Evolutionary conservation across 1,140 invertebrate species (phyloP).

Genomic region (Drosophila triauraria): DNA sequence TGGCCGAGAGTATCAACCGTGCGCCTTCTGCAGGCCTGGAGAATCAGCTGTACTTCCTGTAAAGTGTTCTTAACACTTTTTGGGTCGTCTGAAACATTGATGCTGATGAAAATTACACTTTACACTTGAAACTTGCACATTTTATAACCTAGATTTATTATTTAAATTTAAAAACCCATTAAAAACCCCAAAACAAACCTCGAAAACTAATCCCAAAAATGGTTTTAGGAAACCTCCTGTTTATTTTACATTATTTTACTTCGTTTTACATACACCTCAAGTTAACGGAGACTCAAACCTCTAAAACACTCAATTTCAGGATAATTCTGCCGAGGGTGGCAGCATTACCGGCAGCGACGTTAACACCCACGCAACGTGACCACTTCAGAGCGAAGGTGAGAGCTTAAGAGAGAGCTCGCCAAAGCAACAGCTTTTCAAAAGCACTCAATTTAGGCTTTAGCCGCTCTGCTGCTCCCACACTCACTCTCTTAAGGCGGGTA

Average conservation of each 20-base stretch:
- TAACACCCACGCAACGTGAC: slow-evolving; percentile 9
- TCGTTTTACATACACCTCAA: background rate
- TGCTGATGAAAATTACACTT: too few relatives aligned
- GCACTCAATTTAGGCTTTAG: background rate
- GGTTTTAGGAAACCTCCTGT: too few relatives aligned
- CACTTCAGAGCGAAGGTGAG: background rate
- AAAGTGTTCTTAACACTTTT: too few relatives aligned
- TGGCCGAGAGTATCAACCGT: slow-evolving; percentile 89
- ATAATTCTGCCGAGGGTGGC: slow-evolving; percentile 9
- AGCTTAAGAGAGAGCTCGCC: background rate
- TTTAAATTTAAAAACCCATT: too few relatives aligned
- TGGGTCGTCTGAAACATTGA: too few relatives aligned
- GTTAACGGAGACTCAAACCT: background rate
- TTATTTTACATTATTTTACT: background rate
- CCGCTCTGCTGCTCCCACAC: background rate
- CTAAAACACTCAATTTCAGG: slow-evolving; percentile 14
- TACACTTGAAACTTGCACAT: too few relatives aligned
- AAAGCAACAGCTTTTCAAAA: slow-evolving; percentile 3
- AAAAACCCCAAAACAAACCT: too few relatives aligned
- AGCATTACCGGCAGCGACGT: background rate
- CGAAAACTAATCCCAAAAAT: too few relatives aligned
- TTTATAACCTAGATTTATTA: too few relatives aligned
- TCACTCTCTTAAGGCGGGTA: background rate
- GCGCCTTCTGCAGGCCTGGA: slow-evolving; percentile 86
- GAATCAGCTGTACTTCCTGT: slow-evolving; percentile 81